phyloP scores from a whole-genome alignment of 2,113 vertebrate species.

The Xenus cinereus region DNA sequence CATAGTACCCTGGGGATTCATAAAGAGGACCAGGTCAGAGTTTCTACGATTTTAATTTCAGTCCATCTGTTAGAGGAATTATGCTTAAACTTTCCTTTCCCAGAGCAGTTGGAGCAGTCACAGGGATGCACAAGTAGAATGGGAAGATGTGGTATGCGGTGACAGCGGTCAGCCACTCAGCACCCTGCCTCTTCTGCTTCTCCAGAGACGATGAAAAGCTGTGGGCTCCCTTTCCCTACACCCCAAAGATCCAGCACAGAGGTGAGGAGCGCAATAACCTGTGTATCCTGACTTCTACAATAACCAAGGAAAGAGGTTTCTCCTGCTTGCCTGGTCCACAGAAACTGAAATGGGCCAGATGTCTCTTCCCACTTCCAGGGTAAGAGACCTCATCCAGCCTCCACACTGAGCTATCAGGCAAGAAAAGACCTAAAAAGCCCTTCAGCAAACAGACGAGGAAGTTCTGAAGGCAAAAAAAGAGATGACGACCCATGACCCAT shows the following conservation, averaged over 20 bases:
- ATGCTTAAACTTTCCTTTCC: background rate
- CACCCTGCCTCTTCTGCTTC: background rate
- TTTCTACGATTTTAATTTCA: background rate
- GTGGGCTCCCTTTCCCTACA: background rate
- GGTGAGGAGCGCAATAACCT: background rate
- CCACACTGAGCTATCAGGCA: background rate
- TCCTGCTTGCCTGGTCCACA: background rate
- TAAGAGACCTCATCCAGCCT: background rate
- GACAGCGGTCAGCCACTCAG: background rate
- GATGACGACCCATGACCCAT: background rate
- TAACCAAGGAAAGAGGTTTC: background rate
- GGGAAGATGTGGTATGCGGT: background rate
- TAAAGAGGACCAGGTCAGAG: background rate
- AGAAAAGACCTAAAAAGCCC: background rate
- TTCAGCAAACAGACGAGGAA: background rate
- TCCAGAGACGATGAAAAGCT: background rate
- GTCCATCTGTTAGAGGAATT: background rate
- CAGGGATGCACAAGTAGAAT: background rate
- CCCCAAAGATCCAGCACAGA: background rate
- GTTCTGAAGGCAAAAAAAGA: background rate
- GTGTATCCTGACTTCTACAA: background rate
- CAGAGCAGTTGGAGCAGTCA: background rate
- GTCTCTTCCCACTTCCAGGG: background rate
- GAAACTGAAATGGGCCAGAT: background rate
- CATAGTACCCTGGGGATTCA: background rate